Evolutionary conservation across 2,113 vertebrate species (phyloP), one percentile per base, ranked within the genome.

Genomic region (Mionectes macconnelli): DNA sequence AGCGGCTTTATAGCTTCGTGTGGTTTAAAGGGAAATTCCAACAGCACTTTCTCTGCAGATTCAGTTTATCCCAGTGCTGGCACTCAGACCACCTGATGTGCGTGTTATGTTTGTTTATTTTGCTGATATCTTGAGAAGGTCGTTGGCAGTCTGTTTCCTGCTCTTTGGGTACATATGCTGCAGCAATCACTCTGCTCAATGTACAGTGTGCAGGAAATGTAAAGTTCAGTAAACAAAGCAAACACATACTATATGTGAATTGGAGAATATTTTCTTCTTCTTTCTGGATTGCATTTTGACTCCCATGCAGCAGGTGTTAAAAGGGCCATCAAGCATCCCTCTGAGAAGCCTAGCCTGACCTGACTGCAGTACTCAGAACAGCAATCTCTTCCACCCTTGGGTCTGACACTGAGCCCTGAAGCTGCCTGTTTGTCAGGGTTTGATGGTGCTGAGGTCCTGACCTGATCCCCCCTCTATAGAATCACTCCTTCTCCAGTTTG

Each of bases 61-160:
- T 74, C 24, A 23, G 42, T 94, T 81, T 67, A 83, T 90, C 69
- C 79, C 20, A 30, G 52, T 3, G 8, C 68, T 78, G 91, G 89
- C 68, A 55, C 64, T 89, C 79, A 73, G 90, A 90, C 90, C 94
- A 93, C 94, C 93, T 95, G 90, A 90, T 88, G 85, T 81, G 79
- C 39, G 3, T 16, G 35, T 70, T 90, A 75, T 78, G 82, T 80
- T 88, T 95, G 93, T 84, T 95, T 88, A 37, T 93, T 90, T 90
- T 90, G 87, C 59, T 88, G 94, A 49, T 93, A 80, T 47, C 85
- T 88, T 47, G 76, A 57, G 82, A 88, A 91, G 47, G 75, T 90
- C 15, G 18, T 90, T 95, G 92, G 87, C 82, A 95, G 75, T 79
- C 72, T 94, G 84, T 85, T 94, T 73, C 74, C 70, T 86, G 69